A percentile compares a stretch with the other conserved stretches of the same genome.
Evolutionary conservation across 2,888 invertebrate species (phyloP).

Genomic region (Hesperia comma): DNA sequence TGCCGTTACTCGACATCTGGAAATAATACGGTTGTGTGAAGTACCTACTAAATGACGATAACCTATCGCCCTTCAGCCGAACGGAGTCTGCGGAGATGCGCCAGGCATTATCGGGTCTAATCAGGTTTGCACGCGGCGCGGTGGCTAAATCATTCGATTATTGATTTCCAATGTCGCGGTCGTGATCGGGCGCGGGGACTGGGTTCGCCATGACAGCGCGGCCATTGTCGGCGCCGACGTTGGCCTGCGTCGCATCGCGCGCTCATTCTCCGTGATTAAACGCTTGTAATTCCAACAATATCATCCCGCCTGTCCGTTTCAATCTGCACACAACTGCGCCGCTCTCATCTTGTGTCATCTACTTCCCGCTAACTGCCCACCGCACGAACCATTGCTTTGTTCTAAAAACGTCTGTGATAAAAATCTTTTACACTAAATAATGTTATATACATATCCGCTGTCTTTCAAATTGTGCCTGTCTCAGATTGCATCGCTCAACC

Average conservation of each 20-base stretch:
- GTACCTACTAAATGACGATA: constrained; percentile 63
- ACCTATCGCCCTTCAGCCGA: constrained; percentile 70
- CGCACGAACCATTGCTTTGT: constrained; percentile 52
- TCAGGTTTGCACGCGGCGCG: constrained; percentile 83
- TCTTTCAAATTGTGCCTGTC: constrained; percentile 25
- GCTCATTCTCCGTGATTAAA: constrained; percentile 78
- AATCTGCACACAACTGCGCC: constrained; percentile 60
- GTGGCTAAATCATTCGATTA: constrained; percentile 84
- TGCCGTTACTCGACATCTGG: constrained; percentile 66
- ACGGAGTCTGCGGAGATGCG: constrained; percentile 63
- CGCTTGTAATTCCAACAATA: constrained; percentile 82
- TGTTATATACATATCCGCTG: constrained; percentile 34
- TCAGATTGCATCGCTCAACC: constrained; percentile 15
- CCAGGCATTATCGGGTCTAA: constrained; percentile 80
- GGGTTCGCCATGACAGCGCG: constrained; percentile 76
- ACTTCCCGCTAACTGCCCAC: constrained; percentile 48
- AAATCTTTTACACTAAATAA: constrained; percentile 37
- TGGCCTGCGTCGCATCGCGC: constrained; percentile 62
- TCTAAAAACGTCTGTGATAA: constrained; percentile 41
- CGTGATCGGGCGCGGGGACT: constrained; percentile 77
- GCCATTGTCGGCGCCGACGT: constrained; percentile 73
- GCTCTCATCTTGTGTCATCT: constrained; percentile 64
- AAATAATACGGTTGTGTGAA: constrained; percentile 72
- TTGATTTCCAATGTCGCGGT: constrained; percentile 84
- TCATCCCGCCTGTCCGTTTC: constrained; percentile 74